Conservation (phyloP, 1,140 invertebrate species). For the Drosophila repletoides region DNA sequence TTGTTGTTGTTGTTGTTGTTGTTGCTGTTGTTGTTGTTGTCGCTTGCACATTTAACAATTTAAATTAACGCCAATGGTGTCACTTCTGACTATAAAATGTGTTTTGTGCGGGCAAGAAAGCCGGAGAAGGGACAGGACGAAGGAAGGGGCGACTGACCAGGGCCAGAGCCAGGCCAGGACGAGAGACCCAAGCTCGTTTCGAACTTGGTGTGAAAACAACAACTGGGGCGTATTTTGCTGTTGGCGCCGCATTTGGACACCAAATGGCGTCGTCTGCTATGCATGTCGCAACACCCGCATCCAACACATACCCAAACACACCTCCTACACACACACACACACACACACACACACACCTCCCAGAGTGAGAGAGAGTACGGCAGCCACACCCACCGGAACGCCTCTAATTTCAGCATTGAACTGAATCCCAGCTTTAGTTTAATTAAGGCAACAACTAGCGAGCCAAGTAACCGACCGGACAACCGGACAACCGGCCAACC, state of each 20-base stretch:
- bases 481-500: constrained; percentile 38
- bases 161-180: constrained; percentile 2
- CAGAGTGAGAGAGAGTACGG: constrained; percentile 5
- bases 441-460: constrained; percentile 78
- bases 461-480: constrained; percentile 67
- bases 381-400: constrained; percentile 51
- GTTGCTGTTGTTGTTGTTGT: constrained; percentile 29
- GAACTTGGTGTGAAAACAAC: constrained; percentile 77
- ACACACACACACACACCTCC: constrained; percentile 20
- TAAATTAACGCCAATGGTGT: constrained; percentile 82
- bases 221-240: constrained; percentile 79
- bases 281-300: constrained; percentile 46
- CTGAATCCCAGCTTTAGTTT: constrained; percentile 76
- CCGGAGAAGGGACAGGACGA: background rate
- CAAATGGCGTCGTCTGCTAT: constrained; percentile 73
- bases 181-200: constrained; percentile 37
- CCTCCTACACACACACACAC: constrained; percentile 12
- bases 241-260: constrained; percentile 76
- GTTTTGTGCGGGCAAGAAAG: constrained; percentile 52
- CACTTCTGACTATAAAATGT: constrained; percentile 81
- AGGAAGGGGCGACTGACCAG: constrained; percentile 31
- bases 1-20: constrained; percentile 32
- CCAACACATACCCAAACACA: constrained; percentile 16
- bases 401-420: constrained; percentile 79
- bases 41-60: constrained; percentile 76